phyloP scores from a whole-genome alignment of 2,113 vertebrate species.

The Myrmecophaga tridactyla region DNA sequence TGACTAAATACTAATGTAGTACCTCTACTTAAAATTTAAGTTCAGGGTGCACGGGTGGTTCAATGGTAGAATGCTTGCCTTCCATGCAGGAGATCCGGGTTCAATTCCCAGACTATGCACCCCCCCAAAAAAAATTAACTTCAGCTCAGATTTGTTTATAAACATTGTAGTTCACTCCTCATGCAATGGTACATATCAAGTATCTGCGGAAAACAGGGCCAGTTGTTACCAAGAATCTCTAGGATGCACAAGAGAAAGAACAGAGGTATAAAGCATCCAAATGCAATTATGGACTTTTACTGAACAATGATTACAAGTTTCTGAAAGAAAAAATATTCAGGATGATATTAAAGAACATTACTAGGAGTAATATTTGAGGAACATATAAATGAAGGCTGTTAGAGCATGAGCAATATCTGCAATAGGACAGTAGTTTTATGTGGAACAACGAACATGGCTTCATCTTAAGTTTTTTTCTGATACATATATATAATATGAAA shows the following conservation, averaged over 20 bases:
- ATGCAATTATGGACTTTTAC: conserved; percentile 25
- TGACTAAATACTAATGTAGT: background rate
- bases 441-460: background rate
- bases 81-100: no score
- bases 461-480: background rate
- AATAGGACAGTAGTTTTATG: background rate
- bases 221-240: conserved; percentile 28
- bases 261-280: background rate
- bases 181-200: background rate
- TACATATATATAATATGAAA: background rate
- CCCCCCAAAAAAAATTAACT: no score
- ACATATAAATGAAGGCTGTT: background rate
- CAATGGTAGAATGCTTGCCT: no score
- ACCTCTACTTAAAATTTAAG: background rate
- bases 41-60: no score
- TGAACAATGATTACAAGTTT: conserved; percentile 32
- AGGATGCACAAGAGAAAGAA: conserved; percentile 24
- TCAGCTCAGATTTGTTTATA: conserved; percentile 15
- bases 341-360: conserved; percentile 17
- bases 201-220: conserved; percentile 51
- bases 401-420: background rate
- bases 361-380: conserved; percentile 8
- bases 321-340: conserved; percentile 49
- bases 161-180: background rate
- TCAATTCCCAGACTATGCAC: no score